Base-by-base conservation (phyloP, 2,113 vertebrate genomes). In the Pelvicachromis taeniatus region DNA sequence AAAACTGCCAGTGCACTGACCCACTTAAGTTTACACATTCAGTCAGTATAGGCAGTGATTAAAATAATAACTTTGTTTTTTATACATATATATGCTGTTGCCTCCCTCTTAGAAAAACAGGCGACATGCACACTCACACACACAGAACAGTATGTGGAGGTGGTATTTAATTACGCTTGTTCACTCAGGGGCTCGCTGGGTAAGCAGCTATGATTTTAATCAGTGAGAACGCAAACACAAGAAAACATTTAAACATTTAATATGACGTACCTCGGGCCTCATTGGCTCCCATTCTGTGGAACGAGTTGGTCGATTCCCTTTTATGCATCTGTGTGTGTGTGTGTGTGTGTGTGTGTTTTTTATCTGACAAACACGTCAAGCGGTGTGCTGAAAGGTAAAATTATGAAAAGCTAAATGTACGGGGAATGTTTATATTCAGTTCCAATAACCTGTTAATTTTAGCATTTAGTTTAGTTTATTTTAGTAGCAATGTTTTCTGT, bases 181-280 rank as follows among this genome's bases (percentile, higher is more conserved):
- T 78, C 59, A 78, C 84, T 83, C 31, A 68, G 63, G 75, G 81
- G 21, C 92, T 93, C 84, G 82, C 89, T 88, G 88, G 59, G 87
- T 89, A 79, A 92, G 58, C 52, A 77, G 85, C 84, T 85, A 58
- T 82, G 91, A 91, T 95, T 93, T 50, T 86, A 92, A 95, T 94
- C 94, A 94, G 89, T 78, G 85, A 52, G 35, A 91, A 79, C 82
- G 83, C 89, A 93, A 91, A 93, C 88, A 93, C 53, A 85, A 87
- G 90, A 92, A 80, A 40, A 0, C 82, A 81, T 92, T 94, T 88
- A 86, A 38, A 53, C 14, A 12, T 91, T 93, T 88, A 63, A 58
- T 75, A 75, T 75, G 91, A 85, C 4, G n/a, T 70, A 33, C 84
- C 75, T 23, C 17, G 33, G 86, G 80, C 61, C 29, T 85, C 84